phyloP scores from a whole-genome alignment of 2,113 vertebrate genomes.

The Corythoichthys haematopterus region DNA sequence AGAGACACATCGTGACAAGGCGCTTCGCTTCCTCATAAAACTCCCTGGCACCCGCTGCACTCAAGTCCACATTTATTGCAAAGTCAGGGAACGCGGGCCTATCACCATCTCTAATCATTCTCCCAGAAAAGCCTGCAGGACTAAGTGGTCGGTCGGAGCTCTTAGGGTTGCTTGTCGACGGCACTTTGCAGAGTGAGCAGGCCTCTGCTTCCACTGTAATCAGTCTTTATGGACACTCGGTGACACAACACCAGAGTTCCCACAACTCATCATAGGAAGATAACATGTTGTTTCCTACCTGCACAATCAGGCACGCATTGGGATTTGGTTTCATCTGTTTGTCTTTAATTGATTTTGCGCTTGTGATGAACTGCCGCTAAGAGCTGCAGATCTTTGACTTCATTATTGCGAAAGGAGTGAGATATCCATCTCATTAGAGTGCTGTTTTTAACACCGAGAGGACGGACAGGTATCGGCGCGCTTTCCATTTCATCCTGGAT shows the following conservation, averaged over 20 bases:
- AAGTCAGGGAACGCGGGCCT: slow-evolving; percentile 35
- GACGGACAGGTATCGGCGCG: slow-evolving; percentile 25
- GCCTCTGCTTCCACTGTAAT: slow-evolving; percentile 56
- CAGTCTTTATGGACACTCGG: slow-evolving; percentile 40
- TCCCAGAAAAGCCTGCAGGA: slow-evolving; percentile 40
- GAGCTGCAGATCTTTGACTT: slow-evolving; percentile 33
- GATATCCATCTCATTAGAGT: slow-evolving; percentile 42
- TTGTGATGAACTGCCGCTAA: slow-evolving; percentile 23
- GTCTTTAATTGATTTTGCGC: slow-evolving; percentile 45
- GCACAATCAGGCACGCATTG: slow-evolving; percentile 23
- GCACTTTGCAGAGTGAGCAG: slow-evolving; percentile 44
- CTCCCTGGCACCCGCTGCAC: slow-evolving; percentile 13
- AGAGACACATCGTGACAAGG: slow-evolving; percentile 20
- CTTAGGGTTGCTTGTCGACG: slow-evolving; percentile 60
- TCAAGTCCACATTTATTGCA: slow-evolving; percentile 36
- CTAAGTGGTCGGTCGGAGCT: slow-evolving; percentile 45
- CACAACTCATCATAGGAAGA: slow-evolving; percentile 32
- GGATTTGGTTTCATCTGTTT: slow-evolving; percentile 21
- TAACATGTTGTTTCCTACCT: slow-evolving; percentile 30
- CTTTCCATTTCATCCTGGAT: slow-evolving; percentile 23
- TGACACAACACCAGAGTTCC: slow-evolving; percentile 25
- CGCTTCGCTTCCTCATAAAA: slow-evolving; percentile 37
- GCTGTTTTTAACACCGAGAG: slow-evolving; percentile 19
- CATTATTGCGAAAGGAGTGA: slow-evolving; percentile 28
- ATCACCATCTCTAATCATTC: slow-evolving; percentile 47